Base-by-base conservation (phyloP, 2,113 vertebrate species). In the Cyphomyrus plagiostoma region DNA sequence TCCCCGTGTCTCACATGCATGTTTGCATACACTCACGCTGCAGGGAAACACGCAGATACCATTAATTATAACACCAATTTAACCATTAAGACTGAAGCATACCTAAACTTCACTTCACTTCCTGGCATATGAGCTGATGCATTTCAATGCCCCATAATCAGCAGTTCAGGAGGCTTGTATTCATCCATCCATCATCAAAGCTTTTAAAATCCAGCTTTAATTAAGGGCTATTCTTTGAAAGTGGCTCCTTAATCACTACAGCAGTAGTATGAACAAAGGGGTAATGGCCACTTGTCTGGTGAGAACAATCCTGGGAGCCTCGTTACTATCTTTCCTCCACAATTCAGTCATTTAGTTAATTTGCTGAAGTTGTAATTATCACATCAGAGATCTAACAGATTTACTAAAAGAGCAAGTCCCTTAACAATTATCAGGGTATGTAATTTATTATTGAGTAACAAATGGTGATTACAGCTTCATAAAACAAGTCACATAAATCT, bases 21-120 rank as follows among this genome's bases (percentile, higher is more conserved):
- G 89, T 3, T 19, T 26, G 50, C 39, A 91, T 45, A 74, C 46
- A 89, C 70, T 92, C 90, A 90, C 86, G 58, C 87, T 92, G 46
- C 26, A 93, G 92, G 90, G 93, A 94, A 92, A 92, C 13, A 42
- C 30, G 1, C 35, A 19, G 35, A 42, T 19, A 80, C 74, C 74
- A 21, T 80, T 80, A 17, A 80, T 80, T 42, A 42, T 19, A 80
- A 6, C 4, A 15, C 13, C 15, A 19, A 77, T 77, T 77, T 35
- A 77, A 19, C 15, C 92, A 90, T 92, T 91, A 91, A 91, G 88
- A 56, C 85, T 45, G 10, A 8, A 45, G 89, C 6, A 1, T 42
- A 42, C 39, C 35, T 80, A 80, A 39, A 80, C 4, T 17, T 80
- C 35, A 42, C 15, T 17, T 80, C 35, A 30, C 35, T 35, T 80